Evolutionary conservation across 2,113 vertebrate species (phyloP), one percentile per base, ranked within the genome.

Genomic region (Pteruthius melanotis): DNA sequence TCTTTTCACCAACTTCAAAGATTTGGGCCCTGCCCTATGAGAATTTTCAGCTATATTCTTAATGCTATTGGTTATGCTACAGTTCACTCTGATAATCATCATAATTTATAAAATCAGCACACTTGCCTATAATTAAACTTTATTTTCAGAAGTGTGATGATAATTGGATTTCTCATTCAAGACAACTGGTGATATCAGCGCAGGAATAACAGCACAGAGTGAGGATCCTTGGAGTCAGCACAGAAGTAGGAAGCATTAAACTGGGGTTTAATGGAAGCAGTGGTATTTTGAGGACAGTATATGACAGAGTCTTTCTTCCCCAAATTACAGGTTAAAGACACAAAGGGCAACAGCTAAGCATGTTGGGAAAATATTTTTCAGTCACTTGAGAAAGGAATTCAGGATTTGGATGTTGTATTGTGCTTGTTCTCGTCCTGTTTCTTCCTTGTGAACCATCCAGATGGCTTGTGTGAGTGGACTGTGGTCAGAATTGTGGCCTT

Each of bases 91-190:
- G 90, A 80, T 93, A 87, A 85, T 95, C 66, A 90, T 77, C 47
- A 77, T 91, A 86, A 94, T 86, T 93, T 93, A 85, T 92, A 86
- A 76, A 77, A 86, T 91, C 88, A 96, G 94, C 92, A 90, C 47
- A 83, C 71, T 95, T 86, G 79, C 56, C 82, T 93, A 40, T 91
- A 94, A 94, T 97, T 91, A 96, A 95, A 96, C 71, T 87, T 90
- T 93, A 80, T 96, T 94, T 97, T 96, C 94, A 92, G 85, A 75
- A 88, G 66, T 88, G 37, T 90, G 64, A 88, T 94, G 87, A 83
- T 97, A 88, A 93, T 97, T 90, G 52, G 76, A 75, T 93, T 95
- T 86, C 90, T 96, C 84, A 88, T 82, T 81, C 69, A 95, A 83
- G 94, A 80, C 66, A 88, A 77, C 85, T 83, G 68, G 68, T 92